phyloP scores from a whole-genome alignment of 2,888 invertebrate genomes.

The Sialis lutaria region DNA sequence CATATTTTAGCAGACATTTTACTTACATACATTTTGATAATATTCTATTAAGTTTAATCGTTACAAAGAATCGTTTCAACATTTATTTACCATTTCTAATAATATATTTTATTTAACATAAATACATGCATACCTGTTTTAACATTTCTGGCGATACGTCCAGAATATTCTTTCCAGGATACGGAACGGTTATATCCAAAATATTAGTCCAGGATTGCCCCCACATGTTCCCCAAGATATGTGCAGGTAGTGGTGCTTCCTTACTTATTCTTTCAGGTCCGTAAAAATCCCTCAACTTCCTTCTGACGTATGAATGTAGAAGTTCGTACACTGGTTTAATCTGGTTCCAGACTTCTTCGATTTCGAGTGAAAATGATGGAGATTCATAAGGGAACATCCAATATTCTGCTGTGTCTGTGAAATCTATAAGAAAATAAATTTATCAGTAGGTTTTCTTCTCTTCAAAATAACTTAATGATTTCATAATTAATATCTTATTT shows the following conservation, averaged over 20 bases:
- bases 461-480: too few species aligned
- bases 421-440: conserved; percentile 39
- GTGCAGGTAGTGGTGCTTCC: conserved; percentile 69
- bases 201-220: conserved; percentile 75
- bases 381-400: conserved; percentile 83
- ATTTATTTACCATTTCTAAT: too few species aligned
- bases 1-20: too few species aligned
- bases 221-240: conserved; percentile 82
- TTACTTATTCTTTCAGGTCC: conserved; percentile 66
- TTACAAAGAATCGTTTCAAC: too few species aligned
- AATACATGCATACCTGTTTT: conserved; percentile 32
- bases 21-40: too few species aligned
- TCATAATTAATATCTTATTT: too few species aligned
- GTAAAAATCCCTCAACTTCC: conserved; percentile 65
- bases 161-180: conserved; percentile 64
- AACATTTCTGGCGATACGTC: conserved; percentile 74
- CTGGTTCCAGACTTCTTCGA: conserved; percentile 70
- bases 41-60: too few species aligned
- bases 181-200: conserved; percentile 64
- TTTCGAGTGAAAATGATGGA: conserved; percentile 52
- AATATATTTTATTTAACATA: too few species aligned
- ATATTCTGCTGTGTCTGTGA: conserved; percentile 70
- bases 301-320: conserved; percentile 76
- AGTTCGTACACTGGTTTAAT: conserved; percentile 74
- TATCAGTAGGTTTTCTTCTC: too few species aligned